Base-by-base conservation (phyloP, 2,797 vertebrate genomes). In the Hyperoplus lanceolatus region DNA sequence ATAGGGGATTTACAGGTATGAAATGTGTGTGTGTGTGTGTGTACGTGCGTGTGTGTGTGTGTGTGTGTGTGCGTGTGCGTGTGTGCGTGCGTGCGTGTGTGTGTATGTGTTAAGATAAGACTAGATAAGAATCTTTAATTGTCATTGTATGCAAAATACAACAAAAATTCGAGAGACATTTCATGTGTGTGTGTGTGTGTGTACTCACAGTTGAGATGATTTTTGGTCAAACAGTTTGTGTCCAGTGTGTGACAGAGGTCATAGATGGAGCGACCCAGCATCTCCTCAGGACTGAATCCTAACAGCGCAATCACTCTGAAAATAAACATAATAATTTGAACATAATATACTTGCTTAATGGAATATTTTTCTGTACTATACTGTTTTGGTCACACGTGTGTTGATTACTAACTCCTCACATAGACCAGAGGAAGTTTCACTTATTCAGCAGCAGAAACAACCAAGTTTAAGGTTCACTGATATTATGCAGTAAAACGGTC, bases 241-340 rank as follows among this genome's bases (percentile, higher is more conserved):
- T 99, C 98, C 92, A 97, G 89, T 0, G 96, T 95, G 82, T 99
- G 97, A 90, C 97, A 99, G 89, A 98, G 96, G 39, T 98, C 96
- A 0, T 99, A 99, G 0, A 97, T 95, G 0, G 97, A 98, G 49
- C 96, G 97, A 2, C 97, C 97, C 45, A 97, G 92, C 65, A 99
- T 93, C 85, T 99, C 97, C 48, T 97, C 96, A 2, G 96, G 95
- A 66, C 94, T 94, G 89, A 97, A 99, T 41, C 98, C 97, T 84
- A 99, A 92, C 86, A 99, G 81, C 58, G 29, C 18, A 5, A 55
- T 87, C 60, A 93, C 87, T 65, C 93, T 94, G 84, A 62, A 83
- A 12, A 65, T 42, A 81, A 53, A 80, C 39, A 77, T 48, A 38
- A 9, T 29, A 7, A 55, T 6, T 9, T 51, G 2, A 11, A 57